Percentiles rank a stretch among this genome's conserved stretches.
phyloP scores from a whole-genome alignment of 2,797 vertebrate species.

The Holocentrus rufus region DNA sequence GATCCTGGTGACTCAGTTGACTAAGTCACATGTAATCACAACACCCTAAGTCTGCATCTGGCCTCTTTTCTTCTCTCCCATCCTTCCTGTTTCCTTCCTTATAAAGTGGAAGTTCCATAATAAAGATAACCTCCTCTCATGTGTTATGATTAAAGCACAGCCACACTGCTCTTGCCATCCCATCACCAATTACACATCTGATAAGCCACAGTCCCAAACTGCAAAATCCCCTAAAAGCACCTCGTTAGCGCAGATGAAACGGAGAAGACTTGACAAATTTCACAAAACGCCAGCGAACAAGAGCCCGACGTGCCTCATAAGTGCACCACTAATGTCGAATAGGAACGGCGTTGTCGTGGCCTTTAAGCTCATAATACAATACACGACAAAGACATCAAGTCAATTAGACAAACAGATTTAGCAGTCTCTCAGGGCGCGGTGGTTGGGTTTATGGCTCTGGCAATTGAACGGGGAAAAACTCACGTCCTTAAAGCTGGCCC shows the following conservation, averaged over 20 bases:
- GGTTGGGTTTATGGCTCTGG: conserved; percentile 39
- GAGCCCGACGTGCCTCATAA: neutral
- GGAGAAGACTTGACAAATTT: conserved; percentile 5
- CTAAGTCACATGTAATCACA: neutral
- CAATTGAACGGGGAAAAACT: conserved; percentile 31
- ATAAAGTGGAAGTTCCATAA: neutral
- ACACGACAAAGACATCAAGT: conserved; percentile 47
- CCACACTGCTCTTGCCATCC: neutral
- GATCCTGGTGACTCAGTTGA: no score
- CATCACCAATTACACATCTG: conserved; percentile 19
- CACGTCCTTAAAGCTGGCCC: conserved; percentile 14
- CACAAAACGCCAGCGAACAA: conserved; percentile 1
- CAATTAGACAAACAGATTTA: conserved; percentile 59
- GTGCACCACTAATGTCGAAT: conserved; percentile 3
- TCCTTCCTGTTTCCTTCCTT: neutral
- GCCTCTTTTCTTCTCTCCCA: neutral
- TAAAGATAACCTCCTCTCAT: no score
- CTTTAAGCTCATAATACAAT: conserved; percentile 29
- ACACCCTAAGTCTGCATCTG: neutral
- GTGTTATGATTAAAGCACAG: conserved; percentile 22
- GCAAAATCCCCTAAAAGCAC: conserved; percentile 23
- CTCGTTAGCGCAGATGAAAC: conserved; percentile 35
- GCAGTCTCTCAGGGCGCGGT: conserved; percentile 29
- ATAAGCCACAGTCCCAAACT: neutral
- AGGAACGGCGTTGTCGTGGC: conserved; percentile 11